phyloP scores from a whole-genome alignment of 2,888 invertebrate species.

The Trichogramma dendrolimi region DNA sequence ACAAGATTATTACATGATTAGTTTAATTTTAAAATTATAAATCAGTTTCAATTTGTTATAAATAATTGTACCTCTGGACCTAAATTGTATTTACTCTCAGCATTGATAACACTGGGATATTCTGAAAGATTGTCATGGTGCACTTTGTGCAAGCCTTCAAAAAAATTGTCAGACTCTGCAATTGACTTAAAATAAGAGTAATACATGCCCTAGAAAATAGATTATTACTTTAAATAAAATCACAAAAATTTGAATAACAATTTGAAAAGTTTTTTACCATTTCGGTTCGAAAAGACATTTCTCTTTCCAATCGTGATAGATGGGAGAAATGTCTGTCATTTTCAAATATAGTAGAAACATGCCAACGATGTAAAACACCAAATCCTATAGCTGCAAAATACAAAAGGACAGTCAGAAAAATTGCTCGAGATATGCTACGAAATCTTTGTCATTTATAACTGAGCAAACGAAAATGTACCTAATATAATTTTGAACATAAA shows the following conservation, averaged over 20 bases:
- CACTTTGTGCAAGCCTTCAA: conserved; percentile 61
- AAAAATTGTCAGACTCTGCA: conserved; percentile 62
- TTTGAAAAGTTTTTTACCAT: conserved; percentile 59
- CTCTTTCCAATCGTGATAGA: conserved; percentile 76
- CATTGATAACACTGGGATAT: conserved; percentile 76
- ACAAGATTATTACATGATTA: conserved; percentile 24
- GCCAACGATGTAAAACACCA: conserved; percentile 62
- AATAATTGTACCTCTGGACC: conserved; percentile 72
- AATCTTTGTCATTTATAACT: too few species aligned
- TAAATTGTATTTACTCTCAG: conserved; percentile 76
- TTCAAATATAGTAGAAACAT: conserved; percentile 73
- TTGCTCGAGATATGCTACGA: too few species aligned
- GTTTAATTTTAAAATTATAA: conserved; percentile 5
- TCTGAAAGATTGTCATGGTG: conserved; percentile 75
- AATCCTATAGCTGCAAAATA: conserved; percentile 57
- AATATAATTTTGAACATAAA: too few species aligned
- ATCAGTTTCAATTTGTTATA: not conserved
- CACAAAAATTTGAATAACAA: conserved; percentile 34
- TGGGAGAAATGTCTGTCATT: conserved; percentile 80
- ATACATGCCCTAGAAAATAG: conserved; percentile 66
- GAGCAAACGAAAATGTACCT: too few species aligned
- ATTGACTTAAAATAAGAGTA: conserved; percentile 84
- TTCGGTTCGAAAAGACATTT: conserved; percentile 81
- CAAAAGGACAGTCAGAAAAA: not conserved
- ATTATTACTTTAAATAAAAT: conserved; percentile 9